A percentile compares a stretch with the other conserved stretches of the same genome.
Conservation (phyloP, 2,797 vertebrate species). For the Chrysolophus pictus region DNA sequence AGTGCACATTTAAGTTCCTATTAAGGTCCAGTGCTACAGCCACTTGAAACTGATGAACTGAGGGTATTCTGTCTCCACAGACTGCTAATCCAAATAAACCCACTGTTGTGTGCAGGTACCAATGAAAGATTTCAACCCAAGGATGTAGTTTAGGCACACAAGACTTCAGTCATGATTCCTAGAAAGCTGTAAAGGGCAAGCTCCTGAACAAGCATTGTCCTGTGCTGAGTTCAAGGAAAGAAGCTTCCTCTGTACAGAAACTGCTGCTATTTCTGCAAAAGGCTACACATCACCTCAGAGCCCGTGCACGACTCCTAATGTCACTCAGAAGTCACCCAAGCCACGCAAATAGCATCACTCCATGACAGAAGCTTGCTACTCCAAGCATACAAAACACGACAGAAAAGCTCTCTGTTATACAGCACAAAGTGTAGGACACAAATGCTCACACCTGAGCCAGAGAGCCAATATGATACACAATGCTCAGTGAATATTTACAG, state of each 20-base stretch:
- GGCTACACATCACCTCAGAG: neutral
- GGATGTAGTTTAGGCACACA: neutral
- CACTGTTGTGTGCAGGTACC: neutral
- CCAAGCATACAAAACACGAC: neutral
- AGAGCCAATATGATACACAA: neutral
- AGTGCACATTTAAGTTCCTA: neutral
- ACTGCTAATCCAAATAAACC: neutral
- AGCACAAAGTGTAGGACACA: neutral
- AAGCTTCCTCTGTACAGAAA: neutral
- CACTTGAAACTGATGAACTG: neutral
- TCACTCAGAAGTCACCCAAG: neutral
- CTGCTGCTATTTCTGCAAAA: neutral
- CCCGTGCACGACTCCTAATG: too few relatives aligned
- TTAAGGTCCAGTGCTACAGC: neutral
- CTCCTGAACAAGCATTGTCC: neutral
- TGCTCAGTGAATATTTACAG: neutral
- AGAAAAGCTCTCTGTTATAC: neutral
- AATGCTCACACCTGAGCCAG: neutral
- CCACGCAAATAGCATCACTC: neutral
- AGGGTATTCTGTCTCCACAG: neutral
- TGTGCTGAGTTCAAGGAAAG: neutral
- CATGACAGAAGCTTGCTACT: accelerated
- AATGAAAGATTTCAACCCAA: neutral
- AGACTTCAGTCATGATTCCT: neutral
- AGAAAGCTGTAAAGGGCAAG: neutral